Evolutionary conservation across 2,888 invertebrate species (phyloP), one percentile per base, ranked within the genome.

Genomic region (Tanaodytes sp.): DNA sequence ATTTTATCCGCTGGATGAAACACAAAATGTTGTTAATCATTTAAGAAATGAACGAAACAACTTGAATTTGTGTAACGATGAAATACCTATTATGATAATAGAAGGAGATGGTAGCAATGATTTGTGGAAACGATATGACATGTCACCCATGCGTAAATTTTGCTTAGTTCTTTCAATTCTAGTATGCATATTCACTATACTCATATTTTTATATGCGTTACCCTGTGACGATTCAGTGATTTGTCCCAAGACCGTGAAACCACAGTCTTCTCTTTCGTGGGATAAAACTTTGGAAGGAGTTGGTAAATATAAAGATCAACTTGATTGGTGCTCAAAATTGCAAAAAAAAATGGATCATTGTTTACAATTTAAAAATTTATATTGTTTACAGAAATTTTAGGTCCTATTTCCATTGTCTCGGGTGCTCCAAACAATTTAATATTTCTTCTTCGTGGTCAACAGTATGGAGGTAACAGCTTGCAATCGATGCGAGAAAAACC

Each of bases 131-230:
- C 77, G 78, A 19, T 79, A 75, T 6, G 77, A 82, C 45, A 92
- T 93, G 92, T 90, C 92, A 0, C 87, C 88, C 15, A 82, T 89
- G 31, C 88, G 93, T 11, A 90, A 90, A 70, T 88, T 89, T 68
- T 91, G 90, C 36, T 91, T 94, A 74, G 86, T 91, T 14, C 86
- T 89, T 8, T 94, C 94, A 0, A 89, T 94, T 71, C 81, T 92
- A 40, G 82, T 91, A 49, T 94, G 92, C 80, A 84, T 92, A 67
- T 86, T 91, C 63, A 92, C 92, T 5, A 89, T 92, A 46, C 86
- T 93, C 37, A 88, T 91, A 77, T 95, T 93, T 80, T 85, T 92
- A 4, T 93, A 91, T 91, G 89, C 91, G 11, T 85, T 92, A 75
- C 94, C 94, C 0, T 94, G 94, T 77, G 89, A 90, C 2, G 91